Evolutionary conservation across 2,888 invertebrate genomes (phyloP).

Genomic region (Arenicola marina): DNA sequence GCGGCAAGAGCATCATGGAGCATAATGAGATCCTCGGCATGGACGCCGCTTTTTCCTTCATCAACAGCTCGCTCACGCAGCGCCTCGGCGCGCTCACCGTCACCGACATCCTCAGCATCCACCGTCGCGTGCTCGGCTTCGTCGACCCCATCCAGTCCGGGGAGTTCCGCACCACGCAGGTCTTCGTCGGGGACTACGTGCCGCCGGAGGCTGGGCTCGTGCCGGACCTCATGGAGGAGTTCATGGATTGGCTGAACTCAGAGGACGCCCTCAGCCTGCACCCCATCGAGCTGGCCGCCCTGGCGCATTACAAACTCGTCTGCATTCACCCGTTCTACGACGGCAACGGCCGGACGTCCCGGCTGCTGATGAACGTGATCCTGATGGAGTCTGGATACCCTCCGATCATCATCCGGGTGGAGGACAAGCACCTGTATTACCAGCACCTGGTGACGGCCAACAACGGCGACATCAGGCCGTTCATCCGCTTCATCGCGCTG

Average conservation of each 20-base stretch:
- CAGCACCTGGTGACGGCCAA: slow-evolving; percentile 88
- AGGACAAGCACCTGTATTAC: slow-evolving; percentile 74
- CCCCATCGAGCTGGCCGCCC: slow-evolving; percentile 90
- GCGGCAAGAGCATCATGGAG: slow-evolving; percentile 90
- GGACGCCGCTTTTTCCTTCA: slow-evolving; percentile 92
- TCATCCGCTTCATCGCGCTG: slow-evolving; percentile 92
- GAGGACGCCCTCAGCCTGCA: slow-evolving; percentile 84
- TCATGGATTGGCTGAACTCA: slow-evolving; percentile 87
- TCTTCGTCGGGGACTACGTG: slow-evolving; percentile 92
- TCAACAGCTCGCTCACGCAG: slow-evolving; percentile 69
- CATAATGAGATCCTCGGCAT: slow-evolving; percentile 92
- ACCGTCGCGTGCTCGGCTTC: slow-evolving; percentile 88
- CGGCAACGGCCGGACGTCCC: slow-evolving; percentile 94
- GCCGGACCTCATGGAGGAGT: slow-evolving; percentile 80
- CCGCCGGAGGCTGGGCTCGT: slow-evolving; percentile 88
- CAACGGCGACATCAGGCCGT: slow-evolving; percentile 91
- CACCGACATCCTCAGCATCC: slow-evolving; percentile 88
- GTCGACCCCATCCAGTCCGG: slow-evolving; percentile 94
- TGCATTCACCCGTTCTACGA: slow-evolving; percentile 97
- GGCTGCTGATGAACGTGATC: slow-evolving; percentile 93
- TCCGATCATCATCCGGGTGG: slow-evolving; percentile 90
- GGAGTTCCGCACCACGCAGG: slow-evolving; percentile 71
- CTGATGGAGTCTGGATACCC: slow-evolving; percentile 92
- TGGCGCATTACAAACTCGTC: slow-evolving; percentile 95
- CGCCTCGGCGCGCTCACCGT: slow-evolving; percentile 78